phyloP scores from a whole-genome alignment of 1,140 invertebrate genomes.

The Bradysia coprophila region DNA sequence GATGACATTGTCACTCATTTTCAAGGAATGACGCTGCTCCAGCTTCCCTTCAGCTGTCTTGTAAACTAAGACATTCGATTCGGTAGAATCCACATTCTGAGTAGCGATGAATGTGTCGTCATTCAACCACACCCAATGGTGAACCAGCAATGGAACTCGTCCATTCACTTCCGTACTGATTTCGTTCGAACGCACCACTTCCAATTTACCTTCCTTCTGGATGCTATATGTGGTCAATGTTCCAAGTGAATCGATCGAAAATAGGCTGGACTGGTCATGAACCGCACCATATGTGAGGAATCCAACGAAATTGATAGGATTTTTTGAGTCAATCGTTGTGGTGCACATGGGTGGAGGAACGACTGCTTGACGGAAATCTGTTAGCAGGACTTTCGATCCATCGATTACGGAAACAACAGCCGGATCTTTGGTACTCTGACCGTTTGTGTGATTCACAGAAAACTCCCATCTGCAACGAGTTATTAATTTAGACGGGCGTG shows the following conservation, averaged over 20 bases:
- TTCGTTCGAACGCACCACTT: not conserved
- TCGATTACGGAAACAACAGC: constrained; percentile 57
- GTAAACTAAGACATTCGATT: no score
- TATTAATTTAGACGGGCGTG: no score
- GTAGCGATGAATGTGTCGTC: no score
- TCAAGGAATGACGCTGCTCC: no score
- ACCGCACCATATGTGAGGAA: constrained; percentile 13
- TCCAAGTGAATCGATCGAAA: no score
- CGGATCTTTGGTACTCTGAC: constrained; percentile 28
- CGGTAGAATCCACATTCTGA: no score
- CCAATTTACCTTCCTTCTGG: no score
- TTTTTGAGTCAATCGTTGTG: constrained; percentile 31
- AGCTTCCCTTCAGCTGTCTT: no score
- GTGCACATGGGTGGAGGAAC: constrained; percentile 73
- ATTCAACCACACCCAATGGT: constrained; percentile 1
- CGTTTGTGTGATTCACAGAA: constrained; percentile 29
- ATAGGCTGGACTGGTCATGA: no score
- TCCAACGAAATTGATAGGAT: constrained; percentile 31
- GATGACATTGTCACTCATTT: no score
- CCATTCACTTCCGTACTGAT: no score
- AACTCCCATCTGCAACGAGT: constrained; percentile 13
- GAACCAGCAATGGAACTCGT: not conserved
- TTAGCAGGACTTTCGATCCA: constrained; percentile 50
- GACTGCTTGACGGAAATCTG: constrained; percentile 47
- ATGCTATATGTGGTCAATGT: not conserved